phyloP scores from a whole-genome alignment of 53 echinoderm and acorn worm species.

The Crossaster papposus region DNA sequence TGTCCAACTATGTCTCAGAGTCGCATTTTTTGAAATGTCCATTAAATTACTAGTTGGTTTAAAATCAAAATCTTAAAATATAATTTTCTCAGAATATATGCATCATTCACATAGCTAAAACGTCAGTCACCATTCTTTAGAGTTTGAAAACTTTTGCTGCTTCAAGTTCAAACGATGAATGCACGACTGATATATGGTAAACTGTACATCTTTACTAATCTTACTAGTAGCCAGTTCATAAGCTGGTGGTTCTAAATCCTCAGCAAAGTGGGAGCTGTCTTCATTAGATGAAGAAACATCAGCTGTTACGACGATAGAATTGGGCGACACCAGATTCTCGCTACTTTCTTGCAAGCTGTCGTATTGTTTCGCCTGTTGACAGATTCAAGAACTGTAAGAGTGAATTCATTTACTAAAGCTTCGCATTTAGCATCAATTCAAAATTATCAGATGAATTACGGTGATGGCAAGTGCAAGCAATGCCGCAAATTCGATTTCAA shows the following conservation, averaged over 20 bases:
- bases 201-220: background rate
- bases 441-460: background rate
- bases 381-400: too few species aligned
- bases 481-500: background rate
- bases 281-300: slow-evolving; percentile 39
- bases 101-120: too few species aligned
- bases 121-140: too few species aligned
- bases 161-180: too few species aligned
- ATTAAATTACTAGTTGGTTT: too few species aligned
- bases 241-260: slow-evolving; percentile 21
- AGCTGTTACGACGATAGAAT: slow-evolving; percentile 44
- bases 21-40: too few species aligned
- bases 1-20: too few species aligned
- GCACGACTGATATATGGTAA: background rate
- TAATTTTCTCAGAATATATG: too few species aligned
- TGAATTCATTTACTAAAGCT: background rate
- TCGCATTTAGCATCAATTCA: background rate
- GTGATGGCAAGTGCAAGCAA: background rate
- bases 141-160: too few species aligned
- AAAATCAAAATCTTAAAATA: too few species aligned
- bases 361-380: background rate
- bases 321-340: slow-evolving; percentile 1
- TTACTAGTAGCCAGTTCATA: slow-evolving; percentile 23
- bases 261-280: background rate
- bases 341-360: background rate